A percentile compares a stretch with the other conserved stretches of the same genome.
These are phyloP conservation scores for Yasuhikotakia modesta DNA, from an alignment of 2,797 vertebrate species.

Conservation along the genomic window DNA sequence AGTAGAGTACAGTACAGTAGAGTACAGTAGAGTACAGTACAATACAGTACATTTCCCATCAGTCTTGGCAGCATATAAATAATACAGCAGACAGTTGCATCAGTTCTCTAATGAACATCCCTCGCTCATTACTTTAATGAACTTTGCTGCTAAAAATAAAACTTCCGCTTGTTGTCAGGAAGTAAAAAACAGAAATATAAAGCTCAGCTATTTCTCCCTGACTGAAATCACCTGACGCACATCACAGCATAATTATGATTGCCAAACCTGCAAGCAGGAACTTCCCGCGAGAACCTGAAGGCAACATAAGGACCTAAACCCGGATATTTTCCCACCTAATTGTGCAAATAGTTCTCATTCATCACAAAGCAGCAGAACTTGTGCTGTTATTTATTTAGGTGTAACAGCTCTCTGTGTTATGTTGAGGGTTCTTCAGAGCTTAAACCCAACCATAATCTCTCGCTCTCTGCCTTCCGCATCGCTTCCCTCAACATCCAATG, in stretches of 20 bases:
- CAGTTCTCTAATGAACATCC: no score
- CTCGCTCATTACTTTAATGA: no score
- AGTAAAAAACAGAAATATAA: no score
- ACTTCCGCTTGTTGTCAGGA: no score
- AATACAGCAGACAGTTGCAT: no score
- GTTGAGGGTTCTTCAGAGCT: conserved; percentile 9
- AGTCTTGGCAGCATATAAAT: no score
- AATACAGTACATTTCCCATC: no score
- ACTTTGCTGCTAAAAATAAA: no score
- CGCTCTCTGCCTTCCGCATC: conserved; percentile 14
- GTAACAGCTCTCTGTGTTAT: conserved; percentile 10
- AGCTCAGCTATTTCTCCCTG: not conserved
- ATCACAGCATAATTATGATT: not conserved
- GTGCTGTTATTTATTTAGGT: not conserved
- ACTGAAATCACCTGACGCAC: not conserved
- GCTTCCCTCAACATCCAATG: not conserved
- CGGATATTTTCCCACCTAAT: conserved; percentile 1
- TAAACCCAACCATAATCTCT: conserved; percentile 3
- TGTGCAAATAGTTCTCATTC: conserved; percentile 15
- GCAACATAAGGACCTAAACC: not conserved
- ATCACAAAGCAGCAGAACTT: conserved; percentile 9
- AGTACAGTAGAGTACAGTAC: no score
- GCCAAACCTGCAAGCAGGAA: not conserved
- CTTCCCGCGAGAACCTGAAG: not conserved
- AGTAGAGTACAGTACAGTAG: no score